Evolutionary conservation across 2,113 vertebrate genomes (phyloP), one percentile per base, ranked within the genome.

Genomic region (Pelusios castaneus): DNA sequence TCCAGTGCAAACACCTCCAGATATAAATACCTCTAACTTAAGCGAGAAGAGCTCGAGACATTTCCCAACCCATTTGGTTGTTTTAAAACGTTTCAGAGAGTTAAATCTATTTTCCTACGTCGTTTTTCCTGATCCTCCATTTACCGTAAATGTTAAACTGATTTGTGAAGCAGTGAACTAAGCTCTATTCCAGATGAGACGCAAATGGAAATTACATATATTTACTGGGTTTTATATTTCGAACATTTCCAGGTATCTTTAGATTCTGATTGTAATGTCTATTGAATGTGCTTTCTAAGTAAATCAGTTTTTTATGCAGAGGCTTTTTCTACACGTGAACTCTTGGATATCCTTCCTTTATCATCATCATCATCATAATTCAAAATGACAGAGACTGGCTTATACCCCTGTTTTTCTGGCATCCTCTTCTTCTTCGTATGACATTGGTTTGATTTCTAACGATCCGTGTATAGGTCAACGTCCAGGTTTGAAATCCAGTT

Each of bases 61-160:
- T 60, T 77, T 84, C 84, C 80, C 88, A 76, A 93, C 43, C 3
- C 19, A 10, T 89, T 73, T 11, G 10, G 63, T 92, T 91, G 31
- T 55, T 73, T 93, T 91, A 83, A 96, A 76, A 78, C 3, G 27
- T 82, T 93, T 93, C 85, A 91, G 45, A 91, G 82, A 94, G 78
- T 13, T 10, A 93, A 79, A 94, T 91, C 88, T 5, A 14, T 94
- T 96, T 56, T 0, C 88, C 90, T 67, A 4, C 60, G 92, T 89
- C 51, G 6, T 34, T 51, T 41, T 51, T 29, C 84, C 7, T 9
- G 54, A 63, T 91, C n/a, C 90, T 92, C 88, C 55, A 51, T 93
- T 77, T 93, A 92, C 63, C 55, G 83, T 89, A 94, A 83, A 89
- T 17, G 67, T 87, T 82, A 91, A 94, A 96, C 92, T 91, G 76